These are phyloP conservation scores for Drosophila bifasciata DNA, from an alignment of 1,140 invertebrate species.

Conservation along the genomic window DNA sequence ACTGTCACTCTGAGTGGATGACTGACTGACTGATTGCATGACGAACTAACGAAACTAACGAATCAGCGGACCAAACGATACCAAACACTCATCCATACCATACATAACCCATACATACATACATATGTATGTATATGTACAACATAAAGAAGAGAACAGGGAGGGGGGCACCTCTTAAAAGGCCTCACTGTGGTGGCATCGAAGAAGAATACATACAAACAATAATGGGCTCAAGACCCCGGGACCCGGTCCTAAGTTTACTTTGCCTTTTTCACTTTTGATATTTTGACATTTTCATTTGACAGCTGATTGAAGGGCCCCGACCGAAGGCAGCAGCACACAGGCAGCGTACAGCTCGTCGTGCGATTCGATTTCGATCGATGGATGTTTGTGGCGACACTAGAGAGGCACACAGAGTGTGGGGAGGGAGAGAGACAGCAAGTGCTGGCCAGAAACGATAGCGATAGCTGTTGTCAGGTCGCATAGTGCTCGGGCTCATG, in stretches of 20 bases:
- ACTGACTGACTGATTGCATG: slow-evolving; percentile 72
- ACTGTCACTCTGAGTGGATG: slow-evolving; percentile 15
- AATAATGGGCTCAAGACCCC: slow-evolving; percentile 72
- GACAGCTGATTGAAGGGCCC: slow-evolving; percentile 79
- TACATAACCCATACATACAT: slow-evolving; percentile 34
- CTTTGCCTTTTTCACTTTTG: slow-evolving; percentile 82
- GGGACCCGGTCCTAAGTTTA: slow-evolving; percentile 68
- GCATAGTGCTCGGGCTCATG: slow-evolving; percentile 36
- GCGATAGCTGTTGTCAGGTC: slow-evolving; percentile 65
- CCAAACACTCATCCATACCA: slow-evolving; percentile 46
- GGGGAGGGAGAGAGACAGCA: slow-evolving; percentile 1
- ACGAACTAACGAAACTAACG: slow-evolving; percentile 76
- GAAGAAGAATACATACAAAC: slow-evolving; percentile 49
- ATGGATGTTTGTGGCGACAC: slow-evolving; percentile 38
- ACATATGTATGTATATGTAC: slow-evolving; percentile 43
- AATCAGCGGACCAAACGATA: slow-evolving; percentile 62
- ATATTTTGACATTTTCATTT: slow-evolving; percentile 83
- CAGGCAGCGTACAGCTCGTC: not conserved
- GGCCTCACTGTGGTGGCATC: slow-evolving; percentile 41
- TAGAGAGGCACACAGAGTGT: not conserved
- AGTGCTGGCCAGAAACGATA: slow-evolving; percentile 38
- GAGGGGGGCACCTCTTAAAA: slow-evolving; percentile 71
- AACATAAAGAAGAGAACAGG: slow-evolving; percentile 46
- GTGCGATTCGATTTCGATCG: slow-evolving; percentile 72
- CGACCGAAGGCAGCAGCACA: slow-evolving; percentile 34